Conservation (phyloP, 2,113 vertebrate species). For the Motacilla tschutschensis region DNA sequence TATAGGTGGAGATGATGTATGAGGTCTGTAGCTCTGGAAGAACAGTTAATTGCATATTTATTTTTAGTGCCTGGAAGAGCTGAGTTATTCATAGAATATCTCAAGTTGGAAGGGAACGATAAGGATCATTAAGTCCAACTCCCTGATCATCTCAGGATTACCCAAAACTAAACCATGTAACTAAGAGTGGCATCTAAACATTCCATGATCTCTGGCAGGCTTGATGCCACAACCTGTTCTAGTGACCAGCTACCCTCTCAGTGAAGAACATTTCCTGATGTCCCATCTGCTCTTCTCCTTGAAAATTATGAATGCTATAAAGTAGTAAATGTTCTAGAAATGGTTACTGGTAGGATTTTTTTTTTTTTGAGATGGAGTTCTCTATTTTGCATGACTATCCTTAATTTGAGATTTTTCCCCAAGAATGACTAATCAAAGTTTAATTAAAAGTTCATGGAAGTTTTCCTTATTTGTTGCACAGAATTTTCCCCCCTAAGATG, state of each 20-base stretch:
- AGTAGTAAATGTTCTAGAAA: neutral
- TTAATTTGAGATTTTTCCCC: neutral
- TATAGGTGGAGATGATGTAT: neutral
- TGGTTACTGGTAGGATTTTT: neutral
- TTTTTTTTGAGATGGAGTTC: neutral
- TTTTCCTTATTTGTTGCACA: neutral
- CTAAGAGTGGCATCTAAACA: neutral
- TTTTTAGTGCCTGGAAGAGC: neutral
- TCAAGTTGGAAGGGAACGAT: neutral
- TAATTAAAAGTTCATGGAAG: neutral
- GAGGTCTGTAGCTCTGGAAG: neutral
- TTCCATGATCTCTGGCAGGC: neutral
- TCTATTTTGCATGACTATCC: neutral
- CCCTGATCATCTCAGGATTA: neutral
- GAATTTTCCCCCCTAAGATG: neutral
- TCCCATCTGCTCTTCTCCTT: neutral
- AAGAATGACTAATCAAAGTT: neutral
- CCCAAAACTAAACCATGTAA: neutral
- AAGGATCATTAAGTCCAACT: neutral
- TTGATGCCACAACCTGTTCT: neutral
- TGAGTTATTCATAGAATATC: neutral
- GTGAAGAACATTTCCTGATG: neutral
- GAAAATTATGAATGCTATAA: neutral
- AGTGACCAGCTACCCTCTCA: neutral
- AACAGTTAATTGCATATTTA: neutral